Evolutionary conservation across 1,140 invertebrate species (phyloP), one percentile per base, ranked within the genome.

Genomic region (Antheraea pernyi): DNA sequence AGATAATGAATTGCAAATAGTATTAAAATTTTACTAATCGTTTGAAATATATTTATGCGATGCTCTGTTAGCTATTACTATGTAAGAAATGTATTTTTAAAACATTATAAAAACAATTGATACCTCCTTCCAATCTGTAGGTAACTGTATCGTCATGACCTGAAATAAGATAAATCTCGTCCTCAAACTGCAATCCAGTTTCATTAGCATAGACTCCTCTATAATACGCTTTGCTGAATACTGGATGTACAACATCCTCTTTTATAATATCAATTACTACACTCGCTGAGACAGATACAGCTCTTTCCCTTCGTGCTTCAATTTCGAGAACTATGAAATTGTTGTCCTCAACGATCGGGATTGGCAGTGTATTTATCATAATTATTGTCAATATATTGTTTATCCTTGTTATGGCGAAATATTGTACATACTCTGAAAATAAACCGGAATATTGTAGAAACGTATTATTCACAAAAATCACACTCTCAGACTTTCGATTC

Each of bases 111-210:
- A 18, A 19, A 46, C 0, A 63, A 63, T n/a, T 48, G 18, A 68
- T 82, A 86, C 84, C 84, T 75, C 82, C 81, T 75, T 83, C 76
- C 61, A 86, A 68, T 10, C 36, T 19, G 71, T 85, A 85, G 3
- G 67, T 65, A 10, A 85, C 85, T 2, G 78, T 80, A 11, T 74
- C 67, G 72, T 87, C 85, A 69, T 75, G 79, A 19, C 82, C 85
- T 46, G 68, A 59, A 8, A 46, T 60, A 13, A 87, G 67, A 18
- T 53, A 63, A 60, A 85, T 87, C 11, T 39, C 39, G 42, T 80
- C 74, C 48, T 77, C 65, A 67, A 85, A 82, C 18, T 72, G 39
- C 19, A 87, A 66, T 13, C 71, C 72, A 37, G 67, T 68, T 53
- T 77, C 74, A 59, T 70, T 68, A 10, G 63, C 73, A 46, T 79